phyloP scores from a whole-genome alignment of 1,140 invertebrate species.

The Drosophila mauritiana region DNA sequence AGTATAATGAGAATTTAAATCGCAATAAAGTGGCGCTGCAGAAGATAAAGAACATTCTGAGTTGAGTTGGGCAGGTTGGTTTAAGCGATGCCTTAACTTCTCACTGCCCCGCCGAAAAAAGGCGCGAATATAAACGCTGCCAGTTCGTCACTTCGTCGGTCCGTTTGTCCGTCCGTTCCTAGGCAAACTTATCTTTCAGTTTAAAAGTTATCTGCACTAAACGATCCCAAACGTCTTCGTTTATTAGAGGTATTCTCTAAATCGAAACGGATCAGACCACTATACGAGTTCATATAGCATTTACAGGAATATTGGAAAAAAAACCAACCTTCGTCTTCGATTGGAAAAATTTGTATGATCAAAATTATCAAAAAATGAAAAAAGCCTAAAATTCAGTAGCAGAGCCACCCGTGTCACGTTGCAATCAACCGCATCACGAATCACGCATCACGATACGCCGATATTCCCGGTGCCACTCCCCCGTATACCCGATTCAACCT shows the following conservation, averaged over 20 bases:
- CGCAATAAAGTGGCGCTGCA: slow-evolving; percentile 66
- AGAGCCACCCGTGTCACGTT: slow-evolving; percentile 22
- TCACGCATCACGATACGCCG: slow-evolving; percentile 36
- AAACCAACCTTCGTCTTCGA: too few relatives aligned
- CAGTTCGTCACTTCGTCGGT: background rate
- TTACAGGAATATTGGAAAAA: too few relatives aligned
- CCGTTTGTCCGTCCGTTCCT: too few relatives aligned
- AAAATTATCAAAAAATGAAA: too few relatives aligned
- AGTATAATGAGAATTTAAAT: slow-evolving; percentile 78
- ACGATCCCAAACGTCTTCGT: too few relatives aligned
- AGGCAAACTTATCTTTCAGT: too few relatives aligned
- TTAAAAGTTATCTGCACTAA: too few relatives aligned
- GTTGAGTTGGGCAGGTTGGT: slow-evolving; percentile 8
- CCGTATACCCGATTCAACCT: slow-evolving; percentile 12
- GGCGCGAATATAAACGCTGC: slow-evolving; percentile 2
- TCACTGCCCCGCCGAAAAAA: background rate
- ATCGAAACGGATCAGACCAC: too few relatives aligned
- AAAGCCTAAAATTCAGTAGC: too few relatives aligned
- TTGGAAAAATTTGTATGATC: too few relatives aligned
- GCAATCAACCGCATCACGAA: slow-evolving; percentile 33
- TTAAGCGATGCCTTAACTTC: background rate
- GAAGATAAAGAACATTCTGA: slow-evolving; percentile 24
- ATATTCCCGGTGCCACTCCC: slow-evolving; percentile 6
- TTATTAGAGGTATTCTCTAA: too few relatives aligned
- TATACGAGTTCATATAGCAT: too few relatives aligned